Evolutionary conservation across 2,113 vertebrate species (phyloP), one percentile per base, ranked within the genome.

Genomic region (Euleptes europaea): DNA sequence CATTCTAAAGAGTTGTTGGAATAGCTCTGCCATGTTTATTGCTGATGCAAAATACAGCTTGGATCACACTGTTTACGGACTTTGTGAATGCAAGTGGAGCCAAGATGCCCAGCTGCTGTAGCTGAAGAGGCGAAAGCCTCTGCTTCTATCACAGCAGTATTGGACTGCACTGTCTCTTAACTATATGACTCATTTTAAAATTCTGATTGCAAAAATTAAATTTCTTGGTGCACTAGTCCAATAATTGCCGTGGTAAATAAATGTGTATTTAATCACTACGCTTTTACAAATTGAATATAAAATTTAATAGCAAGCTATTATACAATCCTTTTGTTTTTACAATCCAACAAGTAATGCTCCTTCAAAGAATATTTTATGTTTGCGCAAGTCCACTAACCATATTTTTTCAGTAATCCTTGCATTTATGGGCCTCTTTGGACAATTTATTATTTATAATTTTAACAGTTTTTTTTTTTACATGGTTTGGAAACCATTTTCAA

Each of bases 231-330:
- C 80, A 67, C 26, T 54, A 28, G 69, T 75, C 40, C 42, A 72
- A 70, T 82, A 84, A 84, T 49, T 10, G 10, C 10, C 67, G 76
- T 74, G 28, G 12, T 44, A 87, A 85, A 78, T 63, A 77, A 47
- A 84, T 54, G 31, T 44, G 12, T 42, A 33, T 84, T 69, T 40
- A 51, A 69, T 40, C 9, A 57, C 12, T 72, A 75, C 38, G 90
- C 86, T 88, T 70, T 47, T 84, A 76, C 75, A 86, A 74, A 84
- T 82, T 21, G 91, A 10, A 76, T 83, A 85, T 90, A 14, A 51
- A 65, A 72, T 89, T 89, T 88, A 42, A 26, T 67, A 19, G 26
- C 84, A 38, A 82, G 23, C 73, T 33, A 88, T 38, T 80, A 88
- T 76, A 26, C 83, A 86, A 86, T 8, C n/a, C 2, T 17, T 28